A percentile compares a stretch with the other conserved stretches of the same genome.
Conservation (phyloP, 2,113 vertebrate species). For the Pterocles gutturalis region DNA sequence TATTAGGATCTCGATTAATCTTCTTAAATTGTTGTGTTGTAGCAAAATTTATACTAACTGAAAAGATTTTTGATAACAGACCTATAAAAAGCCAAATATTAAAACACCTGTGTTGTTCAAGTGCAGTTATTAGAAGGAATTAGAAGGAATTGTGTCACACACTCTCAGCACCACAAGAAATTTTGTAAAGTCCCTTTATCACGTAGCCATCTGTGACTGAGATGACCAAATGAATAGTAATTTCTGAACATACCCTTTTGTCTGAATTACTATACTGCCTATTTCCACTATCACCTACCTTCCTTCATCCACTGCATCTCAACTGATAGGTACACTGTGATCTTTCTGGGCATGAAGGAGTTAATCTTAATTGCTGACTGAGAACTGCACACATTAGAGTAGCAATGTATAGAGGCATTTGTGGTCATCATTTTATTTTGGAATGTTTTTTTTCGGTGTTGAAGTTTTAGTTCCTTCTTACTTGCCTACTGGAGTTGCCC, state of each 20-base stretch:
- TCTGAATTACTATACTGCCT: not conserved
- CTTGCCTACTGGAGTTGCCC: not conserved
- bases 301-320: not conserved
- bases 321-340: not conserved
- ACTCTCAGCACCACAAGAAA: not conserved
- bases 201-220: not conserved
- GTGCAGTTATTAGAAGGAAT: not conserved
- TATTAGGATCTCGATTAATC: not conserved
- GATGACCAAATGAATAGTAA: not conserved
- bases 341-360: not conserved
- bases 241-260: not conserved
- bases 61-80: not conserved
- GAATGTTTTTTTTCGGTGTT: not conserved
- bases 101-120: not conserved
- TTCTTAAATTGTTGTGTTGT: not conserved
- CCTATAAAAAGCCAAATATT: not conserved
- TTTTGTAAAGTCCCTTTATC: not conserved
- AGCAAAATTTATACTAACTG: not conserved
- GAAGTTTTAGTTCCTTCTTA: not conserved
- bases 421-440: not conserved
- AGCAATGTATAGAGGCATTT: not conserved
- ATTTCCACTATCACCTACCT: not conserved
- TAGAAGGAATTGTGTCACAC: too few species aligned
- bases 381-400: fast-evolving
- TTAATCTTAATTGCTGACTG: not conserved